Base-by-base conservation (phyloP, 2,888 invertebrate genomes). In the Thereva unica region DNA sequence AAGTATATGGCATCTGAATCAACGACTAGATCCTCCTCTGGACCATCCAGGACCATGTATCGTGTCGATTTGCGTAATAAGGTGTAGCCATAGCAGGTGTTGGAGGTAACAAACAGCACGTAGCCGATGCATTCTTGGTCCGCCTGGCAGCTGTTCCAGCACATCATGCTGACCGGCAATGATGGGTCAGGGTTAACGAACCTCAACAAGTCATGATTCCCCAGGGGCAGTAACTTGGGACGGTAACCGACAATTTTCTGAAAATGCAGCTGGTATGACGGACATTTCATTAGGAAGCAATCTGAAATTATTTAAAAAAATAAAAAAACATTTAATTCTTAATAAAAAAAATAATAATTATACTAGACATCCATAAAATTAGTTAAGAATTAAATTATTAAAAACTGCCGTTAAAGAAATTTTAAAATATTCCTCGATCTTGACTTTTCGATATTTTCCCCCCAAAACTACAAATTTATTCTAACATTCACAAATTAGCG, bases 181-280 rank as follows among this genome's bases (percentile, higher is more conserved):
- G 23, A 23, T 23, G 23, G 23, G 23, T 23, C 23, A 23, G 23
- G 23, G 23, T 23, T 23, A 23, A 23, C 23, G 23, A 23, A 23
- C 23, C 23, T 23, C 23, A 10, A n/a, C 23, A 23, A 23, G 23
- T 23, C 23, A 23, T 23, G 69, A 56, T 74, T 74, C 9, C 71
- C 75, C 4, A 79, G 69, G 61, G 75, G 74, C 35, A 77, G 76
- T 6, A 74, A 53, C 1, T 78, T 74, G 4, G 80, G 80, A 2
- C 80, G 78, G 73, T 77, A 80, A 5, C 80, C 80, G 10, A 80
- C 75, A 57, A 79, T 78, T 71, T 80, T 80, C 71, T 80, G 78
- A 70, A 80, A 74, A 69, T 78, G 78, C 74, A 80, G 69, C 74
- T 80, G 78, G 68, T 80, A 76, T 59, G 78, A 69, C 6, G 80